Percentiles rank a stretch among this genome's conserved stretches.
These are phyloP conservation scores for Sarcophaga bullata DNA, from an alignment of 1,140 invertebrate species.

Conservation along the genomic window DNA sequence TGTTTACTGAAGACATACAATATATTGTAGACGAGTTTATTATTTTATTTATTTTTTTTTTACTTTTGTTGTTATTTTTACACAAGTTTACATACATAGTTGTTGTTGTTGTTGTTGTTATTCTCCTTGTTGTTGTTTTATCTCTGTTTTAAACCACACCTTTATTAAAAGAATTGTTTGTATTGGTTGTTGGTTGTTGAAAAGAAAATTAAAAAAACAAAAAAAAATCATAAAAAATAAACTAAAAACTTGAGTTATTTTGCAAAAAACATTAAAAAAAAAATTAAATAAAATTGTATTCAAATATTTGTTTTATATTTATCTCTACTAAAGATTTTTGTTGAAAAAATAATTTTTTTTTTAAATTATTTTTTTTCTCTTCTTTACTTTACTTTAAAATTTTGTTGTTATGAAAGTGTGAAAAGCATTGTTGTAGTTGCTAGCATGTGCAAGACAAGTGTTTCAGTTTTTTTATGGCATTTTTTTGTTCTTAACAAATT, in stretches of 20 bases:
- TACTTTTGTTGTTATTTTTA: not conserved
- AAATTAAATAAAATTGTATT: not conserved
- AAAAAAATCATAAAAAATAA: not conserved
- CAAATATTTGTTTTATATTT: constrained; percentile 15
- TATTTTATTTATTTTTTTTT: constrained; percentile 17
- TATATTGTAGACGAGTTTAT: constrained; percentile 22
- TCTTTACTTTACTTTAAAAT: not conserved
- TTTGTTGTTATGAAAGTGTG: constrained; percentile 31
- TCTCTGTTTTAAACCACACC: constrained; percentile 29
- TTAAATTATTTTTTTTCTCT: not conserved
- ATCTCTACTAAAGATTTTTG: constrained; percentile 15
- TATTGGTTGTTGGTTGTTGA: constrained; percentile 13
- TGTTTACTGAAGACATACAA: constrained; percentile 1
- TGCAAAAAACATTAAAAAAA: not conserved
- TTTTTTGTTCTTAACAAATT: constrained; percentile 23
- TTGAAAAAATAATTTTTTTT: not conserved
- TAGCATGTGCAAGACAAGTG: not conserved
- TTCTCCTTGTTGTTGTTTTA: not conserved
- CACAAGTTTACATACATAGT: no score
- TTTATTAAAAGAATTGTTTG: constrained; percentile 35
- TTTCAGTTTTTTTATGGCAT: constrained; percentile 19
- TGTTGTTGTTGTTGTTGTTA: not conserved
- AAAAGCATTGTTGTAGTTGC: not conserved
- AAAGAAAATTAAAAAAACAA: not conserved
- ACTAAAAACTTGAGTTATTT: not conserved